Percentiles rank a stretch among this genome's conserved stretches.
These are phyloP conservation scores for Eurytoma californica DNA, from an alignment of 2,888 invertebrate genomes.

Conservation along the genomic window DNA sequence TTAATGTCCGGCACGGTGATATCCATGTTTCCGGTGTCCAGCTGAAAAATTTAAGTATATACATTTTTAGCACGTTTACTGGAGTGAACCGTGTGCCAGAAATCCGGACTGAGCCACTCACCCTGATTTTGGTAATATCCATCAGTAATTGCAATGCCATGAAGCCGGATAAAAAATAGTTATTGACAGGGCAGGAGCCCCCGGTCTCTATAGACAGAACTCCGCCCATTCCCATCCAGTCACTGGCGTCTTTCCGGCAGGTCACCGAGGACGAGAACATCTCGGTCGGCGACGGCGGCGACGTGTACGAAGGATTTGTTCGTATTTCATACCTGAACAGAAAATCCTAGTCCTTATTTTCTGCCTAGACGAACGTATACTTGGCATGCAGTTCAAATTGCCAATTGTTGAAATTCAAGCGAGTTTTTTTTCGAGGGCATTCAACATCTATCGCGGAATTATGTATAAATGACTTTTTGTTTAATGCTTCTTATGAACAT, in stretches of 20 bases:
- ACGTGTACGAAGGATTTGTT: constrained; percentile 82
- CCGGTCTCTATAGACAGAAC: constrained; percentile 83
- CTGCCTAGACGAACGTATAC: too few relatives aligned
- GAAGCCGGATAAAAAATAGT: constrained; percentile 87
- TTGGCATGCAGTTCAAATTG: too few relatives aligned
- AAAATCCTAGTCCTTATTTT: neutral
- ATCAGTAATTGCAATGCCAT: constrained; percentile 83
- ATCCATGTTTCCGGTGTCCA: constrained; percentile 78
- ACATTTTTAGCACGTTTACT: neutral
- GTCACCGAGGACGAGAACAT: constrained; percentile 82
- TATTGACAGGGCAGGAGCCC: constrained; percentile 84
- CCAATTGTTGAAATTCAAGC: too few relatives aligned
- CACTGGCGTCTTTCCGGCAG: constrained; percentile 80
- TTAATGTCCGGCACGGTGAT: constrained; percentile 80
- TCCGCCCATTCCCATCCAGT: constrained; percentile 81
- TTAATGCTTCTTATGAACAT: too few relatives aligned
- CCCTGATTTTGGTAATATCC: constrained; percentile 84
- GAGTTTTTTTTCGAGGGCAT: too few relatives aligned
- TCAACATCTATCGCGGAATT: too few relatives aligned
- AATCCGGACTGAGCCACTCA: constrained; percentile 65
- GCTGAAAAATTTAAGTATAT: constrained; percentile 70
- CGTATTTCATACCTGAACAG: constrained; percentile 82
- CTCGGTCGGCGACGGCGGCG: constrained; percentile 81
- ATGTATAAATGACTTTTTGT: too few relatives aligned
- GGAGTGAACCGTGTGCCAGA: neutral